Conservation (phyloP, 2,797 vertebrate species). For the Cossypha dichroa region DNA sequence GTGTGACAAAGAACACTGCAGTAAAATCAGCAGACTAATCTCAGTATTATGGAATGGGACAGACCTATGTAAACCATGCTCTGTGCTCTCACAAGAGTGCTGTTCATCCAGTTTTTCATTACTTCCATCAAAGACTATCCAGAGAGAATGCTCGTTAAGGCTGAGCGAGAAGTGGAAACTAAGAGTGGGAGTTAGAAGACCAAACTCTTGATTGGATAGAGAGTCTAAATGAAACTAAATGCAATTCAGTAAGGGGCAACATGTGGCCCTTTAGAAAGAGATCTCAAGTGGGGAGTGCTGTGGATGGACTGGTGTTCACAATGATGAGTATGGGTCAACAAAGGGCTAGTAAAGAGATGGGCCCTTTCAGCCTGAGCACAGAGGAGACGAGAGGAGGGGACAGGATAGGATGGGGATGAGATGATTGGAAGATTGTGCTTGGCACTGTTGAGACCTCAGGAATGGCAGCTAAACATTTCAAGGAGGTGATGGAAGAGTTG, state of each 20-base stretch:
- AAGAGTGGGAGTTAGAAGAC: neutral
- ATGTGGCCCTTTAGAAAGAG: neutral
- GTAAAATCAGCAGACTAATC: neutral
- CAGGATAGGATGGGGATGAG: neutral
- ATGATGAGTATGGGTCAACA: neutral
- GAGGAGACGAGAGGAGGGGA: too few relatives aligned
- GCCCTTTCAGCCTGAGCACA: neutral
- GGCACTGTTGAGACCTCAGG: neutral
- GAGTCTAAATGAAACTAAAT: neutral
- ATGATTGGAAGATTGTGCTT: neutral
- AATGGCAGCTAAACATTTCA: neutral
- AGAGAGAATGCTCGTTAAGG: neutral
- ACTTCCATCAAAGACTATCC: neutral
- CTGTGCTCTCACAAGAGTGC: neutral
- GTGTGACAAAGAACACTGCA: neutral
- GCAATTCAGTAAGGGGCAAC: neutral
- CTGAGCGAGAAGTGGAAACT: accelerated
- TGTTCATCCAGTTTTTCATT: neutral
- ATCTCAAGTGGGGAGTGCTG: neutral
- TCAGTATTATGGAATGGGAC: neutral
- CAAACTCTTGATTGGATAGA: neutral
- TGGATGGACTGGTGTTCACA: neutral
- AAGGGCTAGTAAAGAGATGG: neutral
- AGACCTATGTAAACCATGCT: neutral
- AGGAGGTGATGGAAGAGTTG: neutral